Base-by-base conservation (phyloP, 1,140 invertebrate genomes). In the Caenorhabditis brenneri region DNA sequence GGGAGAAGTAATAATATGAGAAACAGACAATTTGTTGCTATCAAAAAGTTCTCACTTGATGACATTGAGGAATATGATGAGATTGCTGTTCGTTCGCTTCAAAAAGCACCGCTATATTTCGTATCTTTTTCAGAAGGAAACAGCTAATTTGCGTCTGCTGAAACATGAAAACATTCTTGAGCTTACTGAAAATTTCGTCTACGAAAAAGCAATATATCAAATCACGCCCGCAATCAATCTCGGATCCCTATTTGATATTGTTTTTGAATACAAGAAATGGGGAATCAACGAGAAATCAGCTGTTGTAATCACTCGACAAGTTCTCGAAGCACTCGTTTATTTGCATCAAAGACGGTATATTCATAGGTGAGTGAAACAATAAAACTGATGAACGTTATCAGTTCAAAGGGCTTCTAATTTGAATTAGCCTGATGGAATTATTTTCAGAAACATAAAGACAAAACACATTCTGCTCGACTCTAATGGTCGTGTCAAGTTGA, bases 291-390 rank as follows among this genome's bases (percentile, higher is more conserved):
- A 83, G 29, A 79, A 83, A 51, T 46, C 69, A 0, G 24, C 33
- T 36, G 69, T 74, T 24, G 31, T 31, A 27, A 48, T 83, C 5
- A 36, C 29, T 29, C 12, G n/a, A 15, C 82, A 83, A 58, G 31
- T 79, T 6, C 51, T 83, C 19, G 48, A 79, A 9, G 82, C 69
- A 19, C 33, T 83, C 16, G 2, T 22, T 5, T 83, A 83, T 65
- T 16, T 83, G 7, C 82, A 83, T 27, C 22, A 65, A 19, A 51
- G 48, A 39, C n/a, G 74, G 3, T 49, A 74, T 46, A 58, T 83
- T 39, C 82, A 83, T 27, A 83, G 82, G 82, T 83, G 10, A 2
- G 53, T n/a, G n/a, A n/a, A n/a, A n/a, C n/a, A n/a, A n/a, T n/a
- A n/a, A n/a, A n/a, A n/a, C n/a, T n/a, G n/a, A n/a, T n/a, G n/a